Conservation (phyloP, 2,113 vertebrate species). For the Charina bottae region DNA sequence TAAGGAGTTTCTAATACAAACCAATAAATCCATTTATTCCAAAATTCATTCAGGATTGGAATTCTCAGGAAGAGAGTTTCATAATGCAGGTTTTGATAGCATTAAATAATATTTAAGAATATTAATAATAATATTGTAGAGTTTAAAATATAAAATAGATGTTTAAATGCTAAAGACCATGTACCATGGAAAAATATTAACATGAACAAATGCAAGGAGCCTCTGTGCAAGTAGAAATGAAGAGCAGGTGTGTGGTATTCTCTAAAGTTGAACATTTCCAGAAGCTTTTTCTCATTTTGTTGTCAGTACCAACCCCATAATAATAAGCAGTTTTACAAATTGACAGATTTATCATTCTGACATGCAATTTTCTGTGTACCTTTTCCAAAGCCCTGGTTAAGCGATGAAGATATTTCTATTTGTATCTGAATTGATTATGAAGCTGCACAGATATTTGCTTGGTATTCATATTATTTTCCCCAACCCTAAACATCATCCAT, state of each 20-base stretch:
- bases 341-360: conserved; percentile 74
- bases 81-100: conserved; percentile 2
- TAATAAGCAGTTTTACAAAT: conserved; percentile 68
- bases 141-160: conserved; percentile 14
- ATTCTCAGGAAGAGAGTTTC: neutral
- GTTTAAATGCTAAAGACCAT: conserved; percentile 1
- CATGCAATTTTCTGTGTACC: conserved; percentile 67
- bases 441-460: conserved; percentile 49
- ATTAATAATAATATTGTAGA: neutral
- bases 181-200: conserved; percentile 6
- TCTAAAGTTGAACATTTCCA: conserved; percentile 39
- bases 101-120: neutral
- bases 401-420: conserved; percentile 54
- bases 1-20: neutral
- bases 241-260: conserved; percentile 36
- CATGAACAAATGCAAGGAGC: conserved; percentile 25
- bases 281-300: conserved; percentile 56
- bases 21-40: neutral
- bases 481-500: conserved; percentile 23
- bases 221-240: conserved; percentile 41
- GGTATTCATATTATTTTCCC: conserved; percentile 35
- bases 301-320: conserved; percentile 55
- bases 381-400: conserved; percentile 66
- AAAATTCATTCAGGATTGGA: conserved; percentile 5
- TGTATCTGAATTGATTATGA: conserved; percentile 64